These are phyloP conservation scores for Pipistrellus pygmaeus DNA, from an alignment of 2,797 vertebrate species.

Conservation along the genomic window DNA sequence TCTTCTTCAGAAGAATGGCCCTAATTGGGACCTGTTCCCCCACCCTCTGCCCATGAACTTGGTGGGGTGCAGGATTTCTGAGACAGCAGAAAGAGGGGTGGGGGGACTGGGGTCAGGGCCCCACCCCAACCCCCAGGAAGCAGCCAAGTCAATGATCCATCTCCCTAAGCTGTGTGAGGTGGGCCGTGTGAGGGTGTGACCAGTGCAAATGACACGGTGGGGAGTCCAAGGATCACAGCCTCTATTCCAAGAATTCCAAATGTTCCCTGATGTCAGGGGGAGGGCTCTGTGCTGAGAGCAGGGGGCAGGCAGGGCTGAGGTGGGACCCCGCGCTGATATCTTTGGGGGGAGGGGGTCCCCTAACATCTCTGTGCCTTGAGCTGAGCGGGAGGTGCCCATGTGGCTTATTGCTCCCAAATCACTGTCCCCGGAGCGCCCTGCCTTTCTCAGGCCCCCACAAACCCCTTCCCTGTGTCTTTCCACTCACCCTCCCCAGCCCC, in stretches of 20 bases:
- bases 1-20: not conserved
- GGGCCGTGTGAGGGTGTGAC: not conserved
- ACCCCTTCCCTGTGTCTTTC: not conserved
- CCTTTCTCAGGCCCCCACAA: not conserved
- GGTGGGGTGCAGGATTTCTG: not conserved
- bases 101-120: not conserved
- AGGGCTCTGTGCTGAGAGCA: not conserved
- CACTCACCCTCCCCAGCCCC: no score
- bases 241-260: not conserved
- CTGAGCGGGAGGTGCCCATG: not conserved
- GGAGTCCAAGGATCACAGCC: not conserved
- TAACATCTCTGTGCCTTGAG: not conserved
- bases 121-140: not conserved
- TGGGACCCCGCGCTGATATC: not conserved
- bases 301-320: not conserved
- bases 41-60: not conserved
- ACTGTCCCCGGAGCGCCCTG: not conserved
- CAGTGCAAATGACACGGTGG: not conserved
- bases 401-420: not conserved
- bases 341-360: not conserved
- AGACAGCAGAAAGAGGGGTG: not conserved
- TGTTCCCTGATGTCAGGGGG: no score
- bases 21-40: not conserved
- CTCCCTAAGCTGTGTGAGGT: not conserved
- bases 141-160: fast-evolving